Base-by-base conservation (phyloP, 2,888 invertebrate species). In the Athrips mouffetella region DNA sequence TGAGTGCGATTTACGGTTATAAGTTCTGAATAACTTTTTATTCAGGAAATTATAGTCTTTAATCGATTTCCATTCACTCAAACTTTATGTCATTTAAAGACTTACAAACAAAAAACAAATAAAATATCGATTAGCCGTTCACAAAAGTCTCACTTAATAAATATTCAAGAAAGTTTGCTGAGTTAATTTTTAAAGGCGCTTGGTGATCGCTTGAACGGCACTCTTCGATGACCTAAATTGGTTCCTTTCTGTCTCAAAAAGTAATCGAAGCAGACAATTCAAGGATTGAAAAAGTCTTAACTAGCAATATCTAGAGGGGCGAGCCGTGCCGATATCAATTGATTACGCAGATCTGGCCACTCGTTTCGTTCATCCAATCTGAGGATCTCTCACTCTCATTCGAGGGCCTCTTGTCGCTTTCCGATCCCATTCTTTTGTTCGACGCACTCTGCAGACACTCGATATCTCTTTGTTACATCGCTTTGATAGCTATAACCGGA, bases 381-480 rank as follows among this genome's bases (percentile, higher is more conserved):
- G 48, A 63, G 65, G 69, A 70, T 73, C 74, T 25, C 45, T 31
- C 11, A 8, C 16, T 70, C 76, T 67, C 69, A 62, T 62, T 75
- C 59, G 69, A 82, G 21, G 18, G 60, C 68, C 82, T 72, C 85
- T 85, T 73, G 77, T 80, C 72, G 70, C 82, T 83, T 85, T 86
- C 85, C 85, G 77, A 83, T 84, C 75, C 70, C 76, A 71, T 79
- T 85, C 87, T 84, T 85, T 87, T 85, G 85, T 86, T 71, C 70
- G 64, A 62, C 65, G 67, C 71, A 73, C 80, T 79, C 65, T 67
- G 71, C 69, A 71, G 72, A 67, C 76, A 77, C 85, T 85, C 62
- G 70, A 79, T 73, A 73, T 61, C 68, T 72, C 85, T 83, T 85
- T 84, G 87, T 85, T 77, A 77, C 73, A 75, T 76, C 66, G 70